Conservation (phyloP, 23 tunicate genomes). For the Diplosoma virens region DNA sequence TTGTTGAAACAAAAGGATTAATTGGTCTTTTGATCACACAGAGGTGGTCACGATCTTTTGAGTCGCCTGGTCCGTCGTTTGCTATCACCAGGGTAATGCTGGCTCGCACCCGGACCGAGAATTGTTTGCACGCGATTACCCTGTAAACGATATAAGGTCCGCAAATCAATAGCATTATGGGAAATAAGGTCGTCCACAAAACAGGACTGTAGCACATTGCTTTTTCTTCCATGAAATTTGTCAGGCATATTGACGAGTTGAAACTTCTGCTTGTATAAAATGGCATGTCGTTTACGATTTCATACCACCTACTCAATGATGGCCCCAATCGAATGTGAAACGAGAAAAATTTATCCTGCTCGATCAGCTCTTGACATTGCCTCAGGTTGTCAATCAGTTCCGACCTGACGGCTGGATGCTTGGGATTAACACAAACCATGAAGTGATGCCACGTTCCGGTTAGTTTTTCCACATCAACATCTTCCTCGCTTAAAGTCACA, state of each 20-base stretch:
- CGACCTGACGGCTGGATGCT: neutral
- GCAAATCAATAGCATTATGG: conserved; percentile 3
- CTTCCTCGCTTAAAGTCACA: neutral
- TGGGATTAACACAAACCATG: conserved; percentile 19
- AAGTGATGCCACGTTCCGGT: conserved; percentile 6
- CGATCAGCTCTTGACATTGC: neutral
- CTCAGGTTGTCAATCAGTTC: neutral
- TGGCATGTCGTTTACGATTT: conserved; percentile 17
- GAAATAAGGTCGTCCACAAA: conserved; percentile 15
- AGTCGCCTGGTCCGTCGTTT: neutral
- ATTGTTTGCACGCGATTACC: conserved; percentile 1
- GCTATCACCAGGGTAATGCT: conserved; percentile 7
- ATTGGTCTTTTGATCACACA: neutral
- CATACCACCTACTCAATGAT: conserved; percentile 8
- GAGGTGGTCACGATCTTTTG: neutral
- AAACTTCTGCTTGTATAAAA: conserved; percentile 1
- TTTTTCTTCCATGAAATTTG: conserved; percentile 17
- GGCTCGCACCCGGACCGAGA: neutral
- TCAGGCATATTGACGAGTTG: conserved; percentile 15
- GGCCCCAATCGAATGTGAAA: neutral
- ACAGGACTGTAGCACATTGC: conserved; percentile 18
- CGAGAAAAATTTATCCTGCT: neutral
- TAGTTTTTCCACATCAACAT: neutral
- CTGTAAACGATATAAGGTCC: conserved; percentile 8
- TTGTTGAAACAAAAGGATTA: neutral